Evolutionary conservation across 2,797 vertebrate genomes (phyloP), one percentile per base, ranked within the genome.

Genomic region (Falco biarmicus): DNA sequence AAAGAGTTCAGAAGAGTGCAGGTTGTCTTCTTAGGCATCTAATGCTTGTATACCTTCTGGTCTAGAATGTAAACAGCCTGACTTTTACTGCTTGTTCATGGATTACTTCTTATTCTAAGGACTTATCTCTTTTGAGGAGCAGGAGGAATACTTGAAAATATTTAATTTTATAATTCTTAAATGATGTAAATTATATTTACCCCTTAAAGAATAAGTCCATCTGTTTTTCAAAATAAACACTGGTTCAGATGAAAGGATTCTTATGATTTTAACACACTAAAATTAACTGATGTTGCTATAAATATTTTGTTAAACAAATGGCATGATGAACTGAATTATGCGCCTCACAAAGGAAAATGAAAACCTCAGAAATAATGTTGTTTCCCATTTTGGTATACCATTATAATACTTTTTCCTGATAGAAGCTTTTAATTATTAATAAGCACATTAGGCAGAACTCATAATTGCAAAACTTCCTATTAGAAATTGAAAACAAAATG

Each of bases 261-360:
- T 88, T 74, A 13, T 53, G 87, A 81, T 93, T 97, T 96, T 93
- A 51, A 81, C 10, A 76, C 19, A 84, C 7, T 91, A 87, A 94
- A 95, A 86, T 57, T 90, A 85, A 54, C 2, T 56, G 83, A 87
- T 75, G 10, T 47, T 92, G 60, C 63, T 93, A 85, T 53, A 92
- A 95, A 57, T 57, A 66, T 83, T 93, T 96, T 81, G 45, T 81
- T 93, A 93, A 92, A 51, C 88, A 92, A 93, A 95, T 56, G 39
- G 9, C 41, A 54, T 32, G n/a, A 65, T 66, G 32, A 47, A 82
- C 15, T 80, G 65, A 90, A 79, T 54, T 83, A 32, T 65, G 32
- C 25, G 91, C 34, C 73, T 89, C 63, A 34, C 37, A 84, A 81
- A 93, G 4, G 66, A 34, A 95, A 94, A 90, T 11, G 0, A 76